A percentile compares a stretch with the other conserved stretches of the same genome.
phyloP scores from a whole-genome alignment of 92 coral and sea anemone genomes.

The Ricordea florida region DNA sequence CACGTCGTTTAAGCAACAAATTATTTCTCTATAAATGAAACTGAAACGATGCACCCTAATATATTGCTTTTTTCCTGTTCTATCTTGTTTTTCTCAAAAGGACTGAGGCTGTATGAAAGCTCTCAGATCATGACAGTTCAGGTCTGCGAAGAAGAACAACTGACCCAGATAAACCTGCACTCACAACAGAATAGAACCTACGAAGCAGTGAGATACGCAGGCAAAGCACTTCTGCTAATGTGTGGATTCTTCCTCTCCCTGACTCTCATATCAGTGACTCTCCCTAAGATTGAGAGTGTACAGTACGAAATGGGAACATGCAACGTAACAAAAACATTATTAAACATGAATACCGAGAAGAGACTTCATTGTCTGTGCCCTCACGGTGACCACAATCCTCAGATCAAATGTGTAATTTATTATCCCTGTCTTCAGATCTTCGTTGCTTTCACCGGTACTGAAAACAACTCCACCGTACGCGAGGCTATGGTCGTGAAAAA shows the following conservation, averaged over 20 bases:
- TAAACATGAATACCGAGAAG: slow-evolving; percentile 9
- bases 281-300: slow-evolving; percentile 56
- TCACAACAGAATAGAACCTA: neutral
- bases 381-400: neutral
- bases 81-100: too few species aligned
- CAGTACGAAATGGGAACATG: slow-evolving; percentile 40
- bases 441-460: slow-evolving; percentile 9
- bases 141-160: too few species aligned
- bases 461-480: neutral
- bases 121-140: too few species aligned
- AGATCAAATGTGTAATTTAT: slow-evolving; percentile 53
- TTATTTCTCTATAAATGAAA: too few species aligned
- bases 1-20: too few species aligned
- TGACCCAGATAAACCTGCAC: neutral
- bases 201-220: neutral
- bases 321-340: slow-evolving; percentile 26
- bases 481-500: slow-evolving; percentile 52
- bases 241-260: slow-evolving; percentile 46
- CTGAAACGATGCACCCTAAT: too few species aligned
- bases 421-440: slow-evolving; percentile 64
- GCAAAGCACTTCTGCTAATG: slow-evolving; percentile 1
- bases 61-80: too few species aligned
- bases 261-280: slow-evolving; percentile 36
- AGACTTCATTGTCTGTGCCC: slow-evolving; percentile 53
- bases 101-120: too few species aligned